phyloP scores from a whole-genome alignment of 2,888 invertebrate species.

The Villa cingulata region DNA sequence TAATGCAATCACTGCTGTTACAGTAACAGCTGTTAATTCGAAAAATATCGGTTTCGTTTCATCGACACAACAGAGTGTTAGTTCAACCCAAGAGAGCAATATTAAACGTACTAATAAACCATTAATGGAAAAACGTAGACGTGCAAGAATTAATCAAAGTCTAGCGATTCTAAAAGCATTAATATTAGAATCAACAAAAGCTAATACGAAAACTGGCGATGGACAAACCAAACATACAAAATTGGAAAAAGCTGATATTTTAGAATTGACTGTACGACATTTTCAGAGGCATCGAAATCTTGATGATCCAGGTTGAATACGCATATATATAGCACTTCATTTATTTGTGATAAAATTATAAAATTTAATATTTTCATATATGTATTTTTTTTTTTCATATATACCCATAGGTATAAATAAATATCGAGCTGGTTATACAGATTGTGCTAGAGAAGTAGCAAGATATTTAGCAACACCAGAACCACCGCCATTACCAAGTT shows the following conservation, averaged over 20 bases:
- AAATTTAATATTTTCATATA: not conserved
- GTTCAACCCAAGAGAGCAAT: constrained; percentile 29
- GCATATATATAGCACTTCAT: constrained; percentile 14
- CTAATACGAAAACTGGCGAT: constrained; percentile 33
- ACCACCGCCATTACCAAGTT: constrained; percentile 30
- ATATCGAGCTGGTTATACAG: constrained; percentile 46
- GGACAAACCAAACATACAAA: constrained; percentile 61
- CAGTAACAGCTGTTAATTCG: constrained; percentile 17
- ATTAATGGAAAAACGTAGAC: constrained; percentile 61
- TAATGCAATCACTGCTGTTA: constrained; percentile 7
- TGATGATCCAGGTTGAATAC: constrained; percentile 41
- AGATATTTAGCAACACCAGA: constrained; percentile 34
- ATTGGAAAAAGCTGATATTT: constrained; percentile 66
- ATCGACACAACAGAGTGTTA: constrained; percentile 32
- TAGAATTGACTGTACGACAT: constrained; percentile 71
- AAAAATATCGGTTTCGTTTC: constrained; percentile 30
- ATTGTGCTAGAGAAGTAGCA: constrained; percentile 47
- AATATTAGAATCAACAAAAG: constrained; percentile 53
- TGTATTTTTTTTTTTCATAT: not conserved
- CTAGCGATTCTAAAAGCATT: constrained; percentile 57
- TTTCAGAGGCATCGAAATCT: constrained; percentile 59
- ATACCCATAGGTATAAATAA: constrained; percentile 26
- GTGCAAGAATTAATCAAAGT: constrained; percentile 62
- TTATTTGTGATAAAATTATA: not conserved
- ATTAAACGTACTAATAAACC: constrained; percentile 57